Percentiles rank a stretch among this genome's conserved stretches.
These are phyloP conservation scores for Adelphocoris suturalis DNA, from an alignment of 2,888 invertebrate species.

Conservation along the genomic window DNA sequence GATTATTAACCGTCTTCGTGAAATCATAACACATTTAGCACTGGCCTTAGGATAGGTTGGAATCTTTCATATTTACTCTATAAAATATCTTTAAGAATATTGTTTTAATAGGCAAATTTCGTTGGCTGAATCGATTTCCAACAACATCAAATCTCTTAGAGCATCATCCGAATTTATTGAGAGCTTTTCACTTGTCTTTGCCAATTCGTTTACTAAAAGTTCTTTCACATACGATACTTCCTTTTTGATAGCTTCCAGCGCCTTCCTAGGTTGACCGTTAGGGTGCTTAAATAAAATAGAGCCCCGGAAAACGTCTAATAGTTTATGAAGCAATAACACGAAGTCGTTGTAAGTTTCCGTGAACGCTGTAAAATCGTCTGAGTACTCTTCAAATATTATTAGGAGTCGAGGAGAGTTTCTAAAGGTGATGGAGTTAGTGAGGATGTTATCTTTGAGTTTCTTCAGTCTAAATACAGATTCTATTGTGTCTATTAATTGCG, in stretches of 20 bases:
- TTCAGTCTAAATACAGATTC: neutral
- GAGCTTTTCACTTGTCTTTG: neutral
- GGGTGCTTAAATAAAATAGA: slow-evolving; percentile 43
- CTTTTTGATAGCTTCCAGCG: slow-evolving; percentile 16
- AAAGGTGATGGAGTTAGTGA: neutral
- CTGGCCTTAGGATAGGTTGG: too few relatives aligned
- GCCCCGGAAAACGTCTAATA: slow-evolving; percentile 11
- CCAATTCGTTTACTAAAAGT: slow-evolving; percentile 39
- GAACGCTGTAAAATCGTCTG: neutral
- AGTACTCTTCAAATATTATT: neutral
- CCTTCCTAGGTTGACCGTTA: slow-evolving; percentile 14
- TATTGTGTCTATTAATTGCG: neutral
- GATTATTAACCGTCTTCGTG: too few relatives aligned
- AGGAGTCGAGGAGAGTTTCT: neutral
- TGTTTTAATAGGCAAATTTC: slow-evolving; percentile 22
- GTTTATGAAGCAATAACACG: slow-evolving; percentile 43
- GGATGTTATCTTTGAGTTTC: neutral
- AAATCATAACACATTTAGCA: too few relatives aligned
- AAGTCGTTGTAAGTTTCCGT: slow-evolving; percentile 51
- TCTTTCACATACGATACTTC: slow-evolving; percentile 49
- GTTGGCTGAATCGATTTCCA: slow-evolving; percentile 48
- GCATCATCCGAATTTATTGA: slow-evolving; percentile 34
- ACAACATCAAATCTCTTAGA: slow-evolving; percentile 44
- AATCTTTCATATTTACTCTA: too few relatives aligned
- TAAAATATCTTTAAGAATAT: neutral